These are phyloP conservation scores for Hephaestus fuliginosus DNA, from an alignment of 2,797 vertebrate genomes.

Conservation along the genomic window DNA sequence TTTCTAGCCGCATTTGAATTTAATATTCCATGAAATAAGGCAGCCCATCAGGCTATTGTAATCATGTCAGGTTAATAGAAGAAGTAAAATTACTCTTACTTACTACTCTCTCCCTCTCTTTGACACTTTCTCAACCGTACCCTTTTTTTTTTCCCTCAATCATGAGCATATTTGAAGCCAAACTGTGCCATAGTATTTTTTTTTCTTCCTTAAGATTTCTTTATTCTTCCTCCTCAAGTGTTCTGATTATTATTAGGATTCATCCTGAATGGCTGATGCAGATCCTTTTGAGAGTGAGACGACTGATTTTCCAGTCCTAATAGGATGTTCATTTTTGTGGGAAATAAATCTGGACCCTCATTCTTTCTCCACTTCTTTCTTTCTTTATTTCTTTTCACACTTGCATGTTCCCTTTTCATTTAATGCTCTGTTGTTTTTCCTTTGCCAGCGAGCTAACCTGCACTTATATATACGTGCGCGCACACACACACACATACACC, in stretches of 20 bases:
- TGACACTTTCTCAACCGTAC: conserved; percentile 68
- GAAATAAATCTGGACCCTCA: conserved; percentile 79
- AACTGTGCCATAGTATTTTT: conserved; percentile 87
- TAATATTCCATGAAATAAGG: conserved; percentile 99
- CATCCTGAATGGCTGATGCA: conserved; percentile 89
- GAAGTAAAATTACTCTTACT: conserved; percentile 94
- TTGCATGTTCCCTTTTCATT: conserved; percentile 67
- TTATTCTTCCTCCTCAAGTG: conserved; percentile 79
- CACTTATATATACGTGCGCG: conserved; percentile 11
- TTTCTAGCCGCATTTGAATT: conserved; percentile 94
- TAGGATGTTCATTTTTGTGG: conserved; percentile 88
- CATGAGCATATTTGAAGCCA: conserved; percentile 88
- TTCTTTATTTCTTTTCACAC: conserved; percentile 24
- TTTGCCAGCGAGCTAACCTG: conserved; percentile 12
- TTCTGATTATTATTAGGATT: conserved; percentile 91
- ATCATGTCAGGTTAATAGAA: conserved; percentile 98
- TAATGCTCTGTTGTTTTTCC: conserved; percentile 45
- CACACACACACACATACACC: conserved; percentile 11
- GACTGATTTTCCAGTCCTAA: conserved; percentile 93
- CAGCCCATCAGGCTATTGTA: conserved; percentile 91
- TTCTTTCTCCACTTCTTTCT: conserved; percentile 44
- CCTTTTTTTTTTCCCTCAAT: conserved; percentile 57
- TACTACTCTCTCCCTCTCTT: conserved; percentile 77
- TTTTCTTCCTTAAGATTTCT: conserved; percentile 62
- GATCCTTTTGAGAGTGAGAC: conserved; percentile 88